Evolutionary conservation across 2,113 vertebrate genomes (phyloP).

Genomic region (Halcyon senegalensis): DNA sequence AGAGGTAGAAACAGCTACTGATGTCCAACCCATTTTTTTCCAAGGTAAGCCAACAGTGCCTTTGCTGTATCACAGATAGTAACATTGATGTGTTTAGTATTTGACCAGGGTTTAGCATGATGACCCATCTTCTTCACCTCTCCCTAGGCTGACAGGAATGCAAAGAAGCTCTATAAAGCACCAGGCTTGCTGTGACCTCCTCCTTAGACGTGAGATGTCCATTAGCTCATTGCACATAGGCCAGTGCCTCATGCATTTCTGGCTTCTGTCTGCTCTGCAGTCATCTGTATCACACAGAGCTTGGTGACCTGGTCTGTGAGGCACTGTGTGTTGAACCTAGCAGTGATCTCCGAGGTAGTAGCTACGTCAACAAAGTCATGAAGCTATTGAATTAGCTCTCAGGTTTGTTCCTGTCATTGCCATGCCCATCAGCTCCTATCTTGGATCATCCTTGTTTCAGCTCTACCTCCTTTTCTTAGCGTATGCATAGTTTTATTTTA

Average conservation of each 20-base stretch:
- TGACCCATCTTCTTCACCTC: neutral
- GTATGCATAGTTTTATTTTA: fast-evolving
- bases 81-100: neutral
- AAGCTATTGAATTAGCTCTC: neutral
- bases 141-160: neutral
- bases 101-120: neutral
- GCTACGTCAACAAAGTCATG: neutral
- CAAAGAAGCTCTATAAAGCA: neutral
- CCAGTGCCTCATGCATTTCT: neutral
- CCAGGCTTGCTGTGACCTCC: neutral
- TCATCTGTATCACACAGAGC: fast-evolving
- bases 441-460: neutral
- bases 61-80: neutral
- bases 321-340: neutral
- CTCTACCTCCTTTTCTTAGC: neutral
- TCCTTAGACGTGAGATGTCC: neutral
- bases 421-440: neutral
- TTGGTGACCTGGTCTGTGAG: neutral
- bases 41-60: neutral
- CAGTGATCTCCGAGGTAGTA: neutral
- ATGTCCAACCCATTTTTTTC: neutral
- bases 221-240: neutral
- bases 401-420: neutral
- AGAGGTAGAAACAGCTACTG: neutral
- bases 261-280: neutral